phyloP scores from a whole-genome alignment of 23 tunicate species.

The Ciona savignyi region DNA sequence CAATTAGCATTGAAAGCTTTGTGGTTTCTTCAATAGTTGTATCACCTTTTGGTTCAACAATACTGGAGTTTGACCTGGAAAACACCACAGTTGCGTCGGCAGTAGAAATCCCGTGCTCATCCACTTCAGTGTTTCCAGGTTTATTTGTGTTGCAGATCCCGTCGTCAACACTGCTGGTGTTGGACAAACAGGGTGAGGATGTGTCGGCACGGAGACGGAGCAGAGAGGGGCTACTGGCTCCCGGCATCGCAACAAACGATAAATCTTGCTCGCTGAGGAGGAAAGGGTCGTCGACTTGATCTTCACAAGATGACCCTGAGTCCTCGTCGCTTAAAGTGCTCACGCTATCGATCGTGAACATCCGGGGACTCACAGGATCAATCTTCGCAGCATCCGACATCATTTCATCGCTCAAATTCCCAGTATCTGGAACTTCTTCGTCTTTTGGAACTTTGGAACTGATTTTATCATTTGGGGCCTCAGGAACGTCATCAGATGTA shows the following conservation, averaged over 20 bases:
- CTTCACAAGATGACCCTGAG: background rate
- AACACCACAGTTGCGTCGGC: conserved; percentile 7
- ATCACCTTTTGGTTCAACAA: background rate
- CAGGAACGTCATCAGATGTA: background rate
- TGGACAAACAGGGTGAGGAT: conserved; percentile 28
- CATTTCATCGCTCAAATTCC: background rate
- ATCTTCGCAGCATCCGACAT: background rate
- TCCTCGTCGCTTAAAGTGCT: conserved; percentile 9
- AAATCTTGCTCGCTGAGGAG: conserved; percentile 72
- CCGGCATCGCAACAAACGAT: conserved; percentile 15
- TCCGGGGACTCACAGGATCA: background rate
- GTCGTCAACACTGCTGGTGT: conserved; percentile 37
- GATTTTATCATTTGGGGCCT: conserved; percentile 1
- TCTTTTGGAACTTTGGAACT: background rate
- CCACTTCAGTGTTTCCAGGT: background rate
- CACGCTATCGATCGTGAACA: conserved; percentile 35
- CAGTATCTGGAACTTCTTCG: background rate
- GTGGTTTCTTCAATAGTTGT: too few species aligned
- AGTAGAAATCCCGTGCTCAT: conserved; percentile 28
- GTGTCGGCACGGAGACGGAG: conserved; percentile 1
- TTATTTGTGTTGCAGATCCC: background rate
- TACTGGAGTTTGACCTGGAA: conserved; percentile 10
- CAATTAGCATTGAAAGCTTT: too few species aligned
- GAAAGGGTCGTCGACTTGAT: conserved; percentile 2
- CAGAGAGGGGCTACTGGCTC: conserved; percentile 2